phyloP scores from a whole-genome alignment of 2,797 vertebrate species.

The Anguilla pacifica region DNA sequence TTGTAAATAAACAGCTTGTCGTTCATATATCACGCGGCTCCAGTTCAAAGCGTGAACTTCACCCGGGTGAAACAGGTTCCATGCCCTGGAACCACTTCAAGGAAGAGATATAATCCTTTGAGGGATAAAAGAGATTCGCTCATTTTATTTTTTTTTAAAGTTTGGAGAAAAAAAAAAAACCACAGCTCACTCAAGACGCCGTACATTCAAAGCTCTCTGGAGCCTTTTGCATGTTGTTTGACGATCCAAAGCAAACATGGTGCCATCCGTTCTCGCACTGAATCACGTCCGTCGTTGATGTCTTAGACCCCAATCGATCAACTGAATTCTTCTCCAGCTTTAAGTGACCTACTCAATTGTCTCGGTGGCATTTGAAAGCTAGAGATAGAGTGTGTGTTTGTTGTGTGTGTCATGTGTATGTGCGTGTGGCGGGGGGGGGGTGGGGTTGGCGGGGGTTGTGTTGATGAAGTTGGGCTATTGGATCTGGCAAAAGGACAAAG shows the following conservation, averaged over 20 bases:
- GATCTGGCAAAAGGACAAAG: constrained; percentile 47
- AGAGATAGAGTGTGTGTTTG: constrained; percentile 2
- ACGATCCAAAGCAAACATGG: neutral
- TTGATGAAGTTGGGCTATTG: constrained; percentile 33
- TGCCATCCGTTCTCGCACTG: neutral
- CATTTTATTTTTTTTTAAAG: neutral
- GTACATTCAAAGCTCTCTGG: neutral
- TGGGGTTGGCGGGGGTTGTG: neutral
- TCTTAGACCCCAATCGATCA: neutral
- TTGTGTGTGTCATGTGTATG: neutral
- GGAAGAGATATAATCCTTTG: neutral
- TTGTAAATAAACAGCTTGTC: neutral
- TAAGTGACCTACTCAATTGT: constrained; percentile 9
- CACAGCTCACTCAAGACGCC: neutral
- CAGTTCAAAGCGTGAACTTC: neutral
- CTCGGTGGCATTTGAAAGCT: neutral
- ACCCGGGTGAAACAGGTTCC: neutral
- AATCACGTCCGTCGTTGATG: neutral
- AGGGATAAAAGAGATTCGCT: neutral
- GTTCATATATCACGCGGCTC: neutral
- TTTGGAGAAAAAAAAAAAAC: neutral
- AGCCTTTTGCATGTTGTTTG: neutral
- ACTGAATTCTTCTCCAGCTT: neutral
- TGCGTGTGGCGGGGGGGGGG: constrained; percentile 27
- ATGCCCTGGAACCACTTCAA: neutral